Percentiles rank a stretch among this genome's conserved stretches.
phyloP scores from a whole-genome alignment of 2,888 invertebrate species.

The Sipha maydis region DNA sequence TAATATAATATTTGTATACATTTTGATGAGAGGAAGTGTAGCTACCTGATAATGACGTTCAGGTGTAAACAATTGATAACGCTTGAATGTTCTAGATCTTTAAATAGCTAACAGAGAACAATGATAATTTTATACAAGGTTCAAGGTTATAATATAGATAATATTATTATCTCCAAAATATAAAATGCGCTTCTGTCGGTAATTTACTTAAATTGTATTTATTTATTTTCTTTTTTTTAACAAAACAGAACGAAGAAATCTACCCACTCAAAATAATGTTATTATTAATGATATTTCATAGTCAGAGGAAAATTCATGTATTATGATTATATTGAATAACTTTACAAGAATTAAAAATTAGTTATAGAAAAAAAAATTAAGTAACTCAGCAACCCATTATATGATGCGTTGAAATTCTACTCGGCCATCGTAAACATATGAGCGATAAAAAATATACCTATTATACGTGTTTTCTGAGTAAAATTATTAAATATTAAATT shows the following conservation, averaged over 20 bases:
- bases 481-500: neutral
- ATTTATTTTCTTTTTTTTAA: neutral
- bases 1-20: too few relatives aligned
- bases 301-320: neutral
- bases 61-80: too few relatives aligned
- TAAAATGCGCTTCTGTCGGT: neutral
- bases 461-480: neutral
- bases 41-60: too few relatives aligned
- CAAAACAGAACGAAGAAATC: neutral
- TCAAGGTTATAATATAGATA: too few relatives aligned
- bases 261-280: neutral
- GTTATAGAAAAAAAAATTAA: neutral
- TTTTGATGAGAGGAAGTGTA: too few relatives aligned
- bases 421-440: neutral
- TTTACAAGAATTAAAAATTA: neutral
- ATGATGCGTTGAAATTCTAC: neutral
- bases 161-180: neutral
- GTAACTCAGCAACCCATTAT: neutral
- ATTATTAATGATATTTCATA: neutral
- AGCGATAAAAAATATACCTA: neutral
- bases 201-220: neutral
- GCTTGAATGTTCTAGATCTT: neutral
- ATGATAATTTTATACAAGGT: neutral
- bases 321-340: neutral
- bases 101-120: neutral